These are phyloP conservation scores for Meles meles DNA, from an alignment of 2,113 vertebrate genomes.

Conservation along the genomic window DNA sequence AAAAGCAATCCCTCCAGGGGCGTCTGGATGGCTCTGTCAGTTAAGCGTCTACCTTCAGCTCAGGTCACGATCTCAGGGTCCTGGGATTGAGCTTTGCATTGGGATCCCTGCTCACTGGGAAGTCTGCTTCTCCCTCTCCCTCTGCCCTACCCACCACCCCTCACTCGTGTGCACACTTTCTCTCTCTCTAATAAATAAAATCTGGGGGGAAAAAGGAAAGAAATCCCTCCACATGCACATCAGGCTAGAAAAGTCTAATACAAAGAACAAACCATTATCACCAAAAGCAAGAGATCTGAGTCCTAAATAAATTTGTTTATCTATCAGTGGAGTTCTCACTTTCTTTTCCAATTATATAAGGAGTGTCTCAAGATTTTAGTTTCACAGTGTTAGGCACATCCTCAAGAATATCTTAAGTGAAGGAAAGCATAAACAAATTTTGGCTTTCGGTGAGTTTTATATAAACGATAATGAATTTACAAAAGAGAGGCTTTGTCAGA, in stretches of 20 bases:
- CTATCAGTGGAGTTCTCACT: not conserved
- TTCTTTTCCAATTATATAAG: constrained; percentile 36
- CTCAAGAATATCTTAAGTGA: not conserved
- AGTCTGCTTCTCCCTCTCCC: not conserved
- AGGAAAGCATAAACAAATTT: constrained; percentile 36
- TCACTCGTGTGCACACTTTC: not conserved
- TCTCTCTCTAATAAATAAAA: not conserved
- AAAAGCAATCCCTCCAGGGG: not conserved
- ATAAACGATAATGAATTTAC: constrained; percentile 8
- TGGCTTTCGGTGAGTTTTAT: constrained; percentile 36
- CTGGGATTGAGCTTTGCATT: not conserved
- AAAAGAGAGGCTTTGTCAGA: not conserved
- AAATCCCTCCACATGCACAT: not conserved
- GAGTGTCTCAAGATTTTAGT: constrained; percentile 21
- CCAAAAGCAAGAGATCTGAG: not conserved
- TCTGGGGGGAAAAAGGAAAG: not conserved
- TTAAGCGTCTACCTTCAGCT: not conserved
- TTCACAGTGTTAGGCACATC: constrained; percentile 18
- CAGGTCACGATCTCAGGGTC: not conserved
- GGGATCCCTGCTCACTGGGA: not conserved
- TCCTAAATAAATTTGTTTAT: constrained; percentile 4
- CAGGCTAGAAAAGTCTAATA: constrained; percentile 17
- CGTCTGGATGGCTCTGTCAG: no score
- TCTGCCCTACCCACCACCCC: not conserved
- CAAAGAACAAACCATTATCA: constrained; percentile 27